phyloP scores from a whole-genome alignment of 2,888 invertebrate genomes.

The Diplazon laetatorius region DNA sequence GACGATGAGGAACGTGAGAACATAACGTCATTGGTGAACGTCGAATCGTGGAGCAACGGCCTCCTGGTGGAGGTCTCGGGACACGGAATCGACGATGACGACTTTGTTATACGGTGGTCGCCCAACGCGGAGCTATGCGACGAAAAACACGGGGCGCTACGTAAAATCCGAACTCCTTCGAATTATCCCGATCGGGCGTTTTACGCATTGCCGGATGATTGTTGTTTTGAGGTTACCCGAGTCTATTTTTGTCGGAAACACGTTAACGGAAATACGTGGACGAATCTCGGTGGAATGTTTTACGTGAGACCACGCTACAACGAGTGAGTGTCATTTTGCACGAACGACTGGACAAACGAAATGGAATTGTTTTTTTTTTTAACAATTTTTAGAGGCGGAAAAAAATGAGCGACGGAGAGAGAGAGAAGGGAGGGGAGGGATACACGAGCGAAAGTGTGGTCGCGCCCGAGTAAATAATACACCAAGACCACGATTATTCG shows the following conservation, averaged over 20 bases:
- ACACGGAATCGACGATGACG: slow-evolving; percentile 64
- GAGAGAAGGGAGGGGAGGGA: too few species aligned
- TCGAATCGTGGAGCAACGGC: slow-evolving; percentile 31
- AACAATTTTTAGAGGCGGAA: not conserved
- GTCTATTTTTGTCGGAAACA: slow-evolving; percentile 76
- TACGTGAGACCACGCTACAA: slow-evolving; percentile 65
- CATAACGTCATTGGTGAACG: slow-evolving; percentile 4
- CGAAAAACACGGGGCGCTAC: slow-evolving; percentile 62
- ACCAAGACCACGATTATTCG: too few species aligned
- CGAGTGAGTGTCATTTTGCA: slow-evolving; percentile 72
- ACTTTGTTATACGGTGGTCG: slow-evolving; percentile 73
- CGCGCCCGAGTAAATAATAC: too few species aligned
- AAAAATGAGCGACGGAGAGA: too few species aligned
- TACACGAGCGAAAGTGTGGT: too few species aligned
- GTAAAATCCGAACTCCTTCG: slow-evolving; percentile 61
- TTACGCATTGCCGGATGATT: slow-evolving; percentile 68
- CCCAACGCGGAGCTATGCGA: slow-evolving; percentile 65
- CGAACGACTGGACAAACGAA: not conserved
- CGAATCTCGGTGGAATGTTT: slow-evolving; percentile 73
- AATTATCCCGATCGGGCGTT: slow-evolving; percentile 66
- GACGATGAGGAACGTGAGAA: slow-evolving; percentile 10
- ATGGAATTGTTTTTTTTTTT: not conserved
- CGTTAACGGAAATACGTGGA: slow-evolving; percentile 69
- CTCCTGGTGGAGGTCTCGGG: slow-evolving; percentile 71
- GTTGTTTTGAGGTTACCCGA: slow-evolving; percentile 72